Percentiles rank a stretch among this genome's conserved stretches.
Evolutionary conservation across 2,888 invertebrate genomes (phyloP).

Genomic region (Amblyteles armatorius): DNA sequence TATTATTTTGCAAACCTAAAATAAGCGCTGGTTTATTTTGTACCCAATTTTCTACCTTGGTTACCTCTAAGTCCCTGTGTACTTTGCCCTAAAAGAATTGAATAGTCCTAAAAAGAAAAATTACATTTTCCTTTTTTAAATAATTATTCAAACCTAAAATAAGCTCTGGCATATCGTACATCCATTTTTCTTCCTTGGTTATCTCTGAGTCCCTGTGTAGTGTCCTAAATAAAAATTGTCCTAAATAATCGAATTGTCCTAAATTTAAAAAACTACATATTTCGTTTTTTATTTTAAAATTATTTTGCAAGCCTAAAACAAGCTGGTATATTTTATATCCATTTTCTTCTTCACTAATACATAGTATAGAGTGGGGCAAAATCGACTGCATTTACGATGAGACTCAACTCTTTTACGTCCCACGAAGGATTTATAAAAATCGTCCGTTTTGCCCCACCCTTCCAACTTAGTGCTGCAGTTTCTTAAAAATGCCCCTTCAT

Average conservation of each 20-base stretch:
- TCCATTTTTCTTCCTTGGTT: neutral
- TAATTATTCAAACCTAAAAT: neutral
- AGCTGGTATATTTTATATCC: no score
- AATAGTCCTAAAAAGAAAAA: no score
- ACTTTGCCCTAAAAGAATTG: no score
- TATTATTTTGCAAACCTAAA: neutral
- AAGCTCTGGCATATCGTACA: no score
- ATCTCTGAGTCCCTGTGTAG: slow-evolving; percentile 1
- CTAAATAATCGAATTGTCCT: neutral
- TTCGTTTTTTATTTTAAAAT: neutral
- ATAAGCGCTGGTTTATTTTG: neutral
- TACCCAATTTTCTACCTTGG: neutral
- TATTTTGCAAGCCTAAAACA: neutral
- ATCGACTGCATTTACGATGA: no score
- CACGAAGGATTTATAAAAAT: no score
- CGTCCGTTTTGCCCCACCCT: no score
- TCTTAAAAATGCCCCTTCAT: no score
- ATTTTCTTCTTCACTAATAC: neutral
- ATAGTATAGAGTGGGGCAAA: no score
- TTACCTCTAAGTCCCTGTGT: slow-evolving; percentile 8
- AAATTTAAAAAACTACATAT: neutral
- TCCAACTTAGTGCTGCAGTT: no score
- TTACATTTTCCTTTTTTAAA: neutral
- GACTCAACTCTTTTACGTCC: no score
- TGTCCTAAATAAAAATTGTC: no score